Evolutionary conservation across 1,140 invertebrate genomes (phyloP).

Genomic region (Brachionus plicatilis): DNA sequence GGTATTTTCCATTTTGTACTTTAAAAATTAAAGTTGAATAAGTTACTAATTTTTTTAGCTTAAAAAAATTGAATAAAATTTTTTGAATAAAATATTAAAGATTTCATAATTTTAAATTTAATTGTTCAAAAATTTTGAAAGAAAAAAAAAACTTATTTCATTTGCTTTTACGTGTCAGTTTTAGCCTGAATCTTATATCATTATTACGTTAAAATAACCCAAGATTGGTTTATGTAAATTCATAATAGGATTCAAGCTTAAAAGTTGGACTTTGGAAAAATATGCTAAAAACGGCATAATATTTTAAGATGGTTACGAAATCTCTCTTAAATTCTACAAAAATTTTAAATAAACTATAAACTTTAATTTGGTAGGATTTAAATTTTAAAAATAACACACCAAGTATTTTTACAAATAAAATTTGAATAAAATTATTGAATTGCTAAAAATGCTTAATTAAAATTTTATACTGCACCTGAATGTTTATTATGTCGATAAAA

Average conservation of each 20-base stretch:
- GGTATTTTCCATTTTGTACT: slow-evolving; percentile 1
- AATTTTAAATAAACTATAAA: background rate
- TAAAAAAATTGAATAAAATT: background rate
- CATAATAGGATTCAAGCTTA: background rate
- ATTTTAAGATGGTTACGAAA: background rate
- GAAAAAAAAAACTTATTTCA: background rate
- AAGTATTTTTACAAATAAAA: background rate
- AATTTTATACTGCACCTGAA: background rate
- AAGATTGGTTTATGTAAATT: background rate
- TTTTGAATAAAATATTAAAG: background rate
- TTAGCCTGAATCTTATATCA: background rate
- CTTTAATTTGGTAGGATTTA: background rate
- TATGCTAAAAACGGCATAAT: background rate
- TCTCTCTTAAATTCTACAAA: background rate
- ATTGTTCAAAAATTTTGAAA: background rate
- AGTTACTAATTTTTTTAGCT: background rate
- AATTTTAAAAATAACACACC: background rate
- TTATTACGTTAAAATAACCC: too few species aligned
- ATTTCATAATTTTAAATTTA: background rate
- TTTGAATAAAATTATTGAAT: background rate
- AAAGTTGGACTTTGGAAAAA: background rate
- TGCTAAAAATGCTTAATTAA: background rate
- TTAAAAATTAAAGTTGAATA: background rate
- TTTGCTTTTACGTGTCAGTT: too few species aligned
- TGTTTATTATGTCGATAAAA: background rate